Conservation (phyloP, 2,888 invertebrate species). For the Eupithecia centaureata region DNA sequence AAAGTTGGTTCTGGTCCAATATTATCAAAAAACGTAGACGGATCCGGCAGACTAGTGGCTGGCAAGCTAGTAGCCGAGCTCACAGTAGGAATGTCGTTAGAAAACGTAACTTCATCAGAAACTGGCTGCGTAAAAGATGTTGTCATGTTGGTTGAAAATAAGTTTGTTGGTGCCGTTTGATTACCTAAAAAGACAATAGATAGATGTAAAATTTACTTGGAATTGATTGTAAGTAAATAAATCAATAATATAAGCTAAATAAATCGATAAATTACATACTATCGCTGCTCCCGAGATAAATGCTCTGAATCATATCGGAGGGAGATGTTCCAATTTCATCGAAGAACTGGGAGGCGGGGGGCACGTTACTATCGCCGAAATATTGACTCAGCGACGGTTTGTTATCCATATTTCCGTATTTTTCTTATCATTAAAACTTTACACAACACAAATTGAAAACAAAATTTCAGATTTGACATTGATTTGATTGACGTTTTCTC, state of each 20-base stretch:
- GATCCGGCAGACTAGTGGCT: conserved; percentile 74
- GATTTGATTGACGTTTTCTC: conserved; percentile 4
- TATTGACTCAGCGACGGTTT: conserved; percentile 84
- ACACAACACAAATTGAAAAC: background rate
- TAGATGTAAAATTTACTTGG: background rate
- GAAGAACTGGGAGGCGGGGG: conserved; percentile 78
- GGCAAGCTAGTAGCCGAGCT: conserved; percentile 67
- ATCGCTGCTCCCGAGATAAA: conserved; percentile 74
- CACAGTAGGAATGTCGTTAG: conserved; percentile 68
- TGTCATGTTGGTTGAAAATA: conserved; percentile 63
- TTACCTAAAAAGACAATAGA: conserved; percentile 44
- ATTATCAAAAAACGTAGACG: conserved; percentile 79
- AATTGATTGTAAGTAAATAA: background rate
- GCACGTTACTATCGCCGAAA: conserved; percentile 76
- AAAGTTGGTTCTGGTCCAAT: conserved; percentile 74
- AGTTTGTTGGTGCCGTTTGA: conserved; percentile 54
- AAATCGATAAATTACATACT: conserved; percentile 50
- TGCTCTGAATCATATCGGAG: conserved; percentile 78
- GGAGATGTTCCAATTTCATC: conserved; percentile 79
- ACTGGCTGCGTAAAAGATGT: conserved; percentile 63
- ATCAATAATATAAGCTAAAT: conserved; percentile 4
- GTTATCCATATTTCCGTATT: conserved; percentile 68
- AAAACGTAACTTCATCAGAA: conserved; percentile 64
- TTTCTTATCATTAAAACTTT: conserved; percentile 28
- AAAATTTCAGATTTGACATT: conserved; percentile 1